Percentiles rank a stretch among this genome's conserved stretches.
phyloP scores from a whole-genome alignment of 2,888 invertebrate species.

The Allygus modestus region DNA sequence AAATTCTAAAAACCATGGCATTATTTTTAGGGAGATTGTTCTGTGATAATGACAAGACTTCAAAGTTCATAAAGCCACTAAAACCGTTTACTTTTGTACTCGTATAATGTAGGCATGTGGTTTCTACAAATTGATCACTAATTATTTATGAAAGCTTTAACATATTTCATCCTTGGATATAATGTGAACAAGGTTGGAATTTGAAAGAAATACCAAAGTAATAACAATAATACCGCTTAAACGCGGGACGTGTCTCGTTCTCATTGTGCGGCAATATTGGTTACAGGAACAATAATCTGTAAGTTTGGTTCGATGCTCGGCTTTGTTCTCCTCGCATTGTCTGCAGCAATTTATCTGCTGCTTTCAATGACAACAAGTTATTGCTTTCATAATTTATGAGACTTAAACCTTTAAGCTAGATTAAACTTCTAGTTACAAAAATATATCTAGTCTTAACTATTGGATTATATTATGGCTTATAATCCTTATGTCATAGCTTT shows the following conservation, averaged over 20 bases:
- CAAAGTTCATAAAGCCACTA: too few relatives aligned
- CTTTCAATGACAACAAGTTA: slow-evolving; percentile 1
- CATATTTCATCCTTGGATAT: too few relatives aligned
- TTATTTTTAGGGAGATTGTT: too few relatives aligned
- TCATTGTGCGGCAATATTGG: not conserved
- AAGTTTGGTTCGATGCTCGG: not conserved
- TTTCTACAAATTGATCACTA: too few relatives aligned
- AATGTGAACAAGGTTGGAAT: too few relatives aligned
- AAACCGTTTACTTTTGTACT: too few relatives aligned
- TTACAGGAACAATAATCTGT: slow-evolving; percentile 1
- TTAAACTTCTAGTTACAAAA: not conserved
- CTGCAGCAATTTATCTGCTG: slow-evolving; percentile 1
- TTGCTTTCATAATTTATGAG: slow-evolving; percentile 5
- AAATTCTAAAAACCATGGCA: too few relatives aligned
- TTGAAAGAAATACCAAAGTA: not conserved
- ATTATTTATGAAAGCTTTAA: too few relatives aligned
- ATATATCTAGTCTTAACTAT: not conserved
- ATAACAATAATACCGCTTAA: not conserved
- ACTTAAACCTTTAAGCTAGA: not conserved
- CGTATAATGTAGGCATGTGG: too few relatives aligned
- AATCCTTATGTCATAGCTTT: too few relatives aligned
- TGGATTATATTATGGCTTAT: not conserved
- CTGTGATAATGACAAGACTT: too few relatives aligned
- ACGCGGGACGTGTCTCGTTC: not conserved
- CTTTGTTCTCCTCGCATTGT: not conserved